Evolutionary conservation across 2,888 invertebrate genomes (phyloP).

Genomic region (Mythimna ferrago): DNA sequence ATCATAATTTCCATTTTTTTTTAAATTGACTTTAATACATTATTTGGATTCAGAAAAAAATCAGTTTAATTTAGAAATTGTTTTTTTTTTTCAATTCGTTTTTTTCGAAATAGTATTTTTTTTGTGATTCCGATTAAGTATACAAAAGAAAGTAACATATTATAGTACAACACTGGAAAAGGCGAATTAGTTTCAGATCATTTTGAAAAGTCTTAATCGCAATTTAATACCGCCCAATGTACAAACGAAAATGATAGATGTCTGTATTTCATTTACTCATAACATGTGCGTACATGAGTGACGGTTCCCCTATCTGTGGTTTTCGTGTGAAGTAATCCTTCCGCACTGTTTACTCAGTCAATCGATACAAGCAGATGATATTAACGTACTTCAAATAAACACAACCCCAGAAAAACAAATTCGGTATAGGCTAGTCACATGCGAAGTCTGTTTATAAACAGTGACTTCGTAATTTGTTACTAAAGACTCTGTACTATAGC

Average conservation of each 20-base stretch:
- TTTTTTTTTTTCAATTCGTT: too few species aligned
- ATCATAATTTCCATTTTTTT: too few species aligned
- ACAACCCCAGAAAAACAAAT: background rate
- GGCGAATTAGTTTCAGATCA: too few species aligned
- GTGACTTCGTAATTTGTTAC: conserved; percentile 14
- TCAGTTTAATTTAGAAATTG: too few species aligned
- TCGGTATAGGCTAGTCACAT: background rate
- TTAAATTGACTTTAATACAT: too few species aligned
- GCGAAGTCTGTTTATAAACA: conserved; percentile 21
- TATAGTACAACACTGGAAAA: too few species aligned
- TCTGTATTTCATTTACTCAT: background rate
- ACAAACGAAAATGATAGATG: background rate
- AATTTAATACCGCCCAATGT: background rate
- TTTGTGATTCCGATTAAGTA: too few species aligned
- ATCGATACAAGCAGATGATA: background rate
- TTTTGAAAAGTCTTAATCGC: background rate
- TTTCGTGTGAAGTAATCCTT: background rate
- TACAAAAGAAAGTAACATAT: too few species aligned
- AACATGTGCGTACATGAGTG: too few species aligned
- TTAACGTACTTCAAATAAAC: background rate
- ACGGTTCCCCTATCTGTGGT: background rate
- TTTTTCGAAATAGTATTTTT: too few species aligned
- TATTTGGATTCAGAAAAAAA: too few species aligned
- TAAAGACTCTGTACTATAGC: conserved; percentile 18
- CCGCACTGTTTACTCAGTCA: background rate